Percentiles rank a stretch among this genome's conserved stretches.
Evolutionary conservation across 2,113 vertebrate genomes (phyloP).

Genomic region (Semnornis frantzii): DNA sequence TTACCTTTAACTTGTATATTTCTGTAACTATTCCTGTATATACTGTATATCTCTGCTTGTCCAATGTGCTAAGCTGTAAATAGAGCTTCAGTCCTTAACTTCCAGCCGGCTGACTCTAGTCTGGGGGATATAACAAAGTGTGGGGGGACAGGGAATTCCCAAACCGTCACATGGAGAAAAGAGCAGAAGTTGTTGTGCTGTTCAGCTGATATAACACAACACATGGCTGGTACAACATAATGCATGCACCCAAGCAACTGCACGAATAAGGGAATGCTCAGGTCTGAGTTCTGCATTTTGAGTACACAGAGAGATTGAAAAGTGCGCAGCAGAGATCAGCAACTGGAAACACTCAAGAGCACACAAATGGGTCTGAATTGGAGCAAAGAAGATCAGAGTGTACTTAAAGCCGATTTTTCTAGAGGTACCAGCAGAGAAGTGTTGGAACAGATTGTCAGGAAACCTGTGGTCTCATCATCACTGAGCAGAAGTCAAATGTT

Average conservation of each 20-base stretch:
- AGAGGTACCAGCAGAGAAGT: not conserved
- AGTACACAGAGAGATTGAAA: not conserved
- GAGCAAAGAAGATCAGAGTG: not conserved
- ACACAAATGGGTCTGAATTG: not conserved
- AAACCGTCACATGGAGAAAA: not conserved
- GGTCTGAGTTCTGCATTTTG: not conserved
- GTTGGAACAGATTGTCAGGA: not conserved
- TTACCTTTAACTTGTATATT: too few relatives aligned
- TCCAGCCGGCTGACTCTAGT: too few relatives aligned
- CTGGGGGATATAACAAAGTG: too few relatives aligned
- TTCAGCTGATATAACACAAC: not conserved
- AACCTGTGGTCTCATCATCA: not conserved
- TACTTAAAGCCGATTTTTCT: not conserved
- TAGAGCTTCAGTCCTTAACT: too few relatives aligned
- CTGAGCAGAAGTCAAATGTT: not conserved
- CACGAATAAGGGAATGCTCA: not conserved
- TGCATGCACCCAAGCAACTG: rapidly evolving
- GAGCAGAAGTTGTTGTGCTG: not conserved
- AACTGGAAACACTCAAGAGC: not conserved
- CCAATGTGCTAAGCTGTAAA: too few relatives aligned
- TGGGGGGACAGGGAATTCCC: too few relatives aligned
- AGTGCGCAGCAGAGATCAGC: not conserved
- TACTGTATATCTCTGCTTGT: too few relatives aligned
- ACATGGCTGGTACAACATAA: not conserved
- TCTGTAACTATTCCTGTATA: too few relatives aligned